These are phyloP conservation scores for Mechanitis mazaeus DNA, from an alignment of 2,888 invertebrate genomes.

Conservation along the genomic window DNA sequence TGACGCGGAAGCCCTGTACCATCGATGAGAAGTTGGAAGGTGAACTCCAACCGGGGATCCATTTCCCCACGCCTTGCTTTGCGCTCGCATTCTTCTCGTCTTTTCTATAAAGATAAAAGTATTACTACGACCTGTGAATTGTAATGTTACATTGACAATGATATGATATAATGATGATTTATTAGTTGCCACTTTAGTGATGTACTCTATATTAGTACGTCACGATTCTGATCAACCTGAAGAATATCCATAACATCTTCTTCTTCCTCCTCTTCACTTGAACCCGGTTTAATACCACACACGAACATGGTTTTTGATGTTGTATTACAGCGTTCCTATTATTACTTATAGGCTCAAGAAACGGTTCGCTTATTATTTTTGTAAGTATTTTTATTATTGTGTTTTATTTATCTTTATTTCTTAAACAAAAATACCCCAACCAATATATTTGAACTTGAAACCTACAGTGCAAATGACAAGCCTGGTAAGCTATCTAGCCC, in stretches of 20 bases:
- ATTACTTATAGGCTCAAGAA: too few relatives aligned
- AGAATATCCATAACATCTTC: slow-evolving; percentile 75
- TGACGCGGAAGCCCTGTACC: slow-evolving; percentile 87
- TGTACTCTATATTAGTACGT: too few relatives aligned
- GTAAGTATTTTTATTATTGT: too few relatives aligned
- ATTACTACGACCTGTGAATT: neutral
- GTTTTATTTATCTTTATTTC: too few relatives aligned
- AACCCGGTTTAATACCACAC: slow-evolving; percentile 72
- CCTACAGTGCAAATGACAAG: slow-evolving; percentile 28
- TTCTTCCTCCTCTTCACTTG: slow-evolving; percentile 77
- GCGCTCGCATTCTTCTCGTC: slow-evolving; percentile 94
- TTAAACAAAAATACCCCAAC: too few relatives aligned
- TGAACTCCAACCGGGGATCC: slow-evolving; percentile 93
- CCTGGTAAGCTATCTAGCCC: slow-evolving; percentile 32
- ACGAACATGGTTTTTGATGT: slow-evolving; percentile 68
- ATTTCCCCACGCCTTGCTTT: slow-evolving; percentile 93
- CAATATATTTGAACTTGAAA: slow-evolving; percentile 11
- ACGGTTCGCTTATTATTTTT: too few relatives aligned
- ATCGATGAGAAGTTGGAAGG: slow-evolving; percentile 91
- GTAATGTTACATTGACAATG: too few relatives aligned
- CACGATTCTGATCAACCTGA: slow-evolving; percentile 43
- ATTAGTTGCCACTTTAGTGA: too few relatives aligned
- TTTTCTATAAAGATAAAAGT: slow-evolving; percentile 54
- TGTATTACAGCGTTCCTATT: too few relatives aligned
- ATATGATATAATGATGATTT: too few relatives aligned